Base-by-base conservation (phyloP, 1,140 invertebrate species). In the Campoletis sonorensis region DNA sequence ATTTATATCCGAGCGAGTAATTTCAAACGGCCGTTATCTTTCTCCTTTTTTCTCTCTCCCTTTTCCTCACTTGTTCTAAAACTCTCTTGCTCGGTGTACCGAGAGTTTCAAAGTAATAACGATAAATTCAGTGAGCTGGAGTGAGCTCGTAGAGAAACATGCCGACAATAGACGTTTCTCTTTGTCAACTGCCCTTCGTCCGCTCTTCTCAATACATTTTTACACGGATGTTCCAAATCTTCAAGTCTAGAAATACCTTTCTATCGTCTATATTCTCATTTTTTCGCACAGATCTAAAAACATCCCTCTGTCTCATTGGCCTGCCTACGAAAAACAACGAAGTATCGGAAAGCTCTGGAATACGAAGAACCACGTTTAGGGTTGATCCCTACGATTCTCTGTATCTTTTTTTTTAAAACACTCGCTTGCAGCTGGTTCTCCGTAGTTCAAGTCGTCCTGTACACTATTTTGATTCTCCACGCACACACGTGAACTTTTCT, bases 21-120 rank as follows among this genome's bases (percentile, higher is more conserved):
- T 79, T 79, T 64, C 64, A 70, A 54, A 23, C 23, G n/a, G 37
- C 30, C 27, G 10, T 67, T 78, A 64, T 64, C 51, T 61, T 18
- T 75, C 23, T 71, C 33, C 40, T 2, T 33, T 33, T 33, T 30
- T 16, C 16, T 40, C 33, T 40, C 68, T 37, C 68, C 33, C 68
- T 40, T 18, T 71, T 30, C n/a, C 68, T 71, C 68, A 33, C 68
- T 71, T 2, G 45, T 30, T 77, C 18, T 75, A 18, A 37, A 4
- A 45, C 40, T 45, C 40, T 45, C 40, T 4, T 45, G 51, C 51
- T 75, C 23, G 71, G 73, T 33, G 51, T 81, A 40, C 71, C n/a
- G 58, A 73, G 54, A 83, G 82, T 80, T 80, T 83, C 79, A 45
- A 80, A 80, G 82, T 78, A 83, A 83, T 83, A 83, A 80, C 82